Percentiles rank a stretch among this genome's conserved stretches.
These are phyloP conservation scores for Contarinia nasturtii DNA, from an alignment of 1,140 invertebrate genomes.

Conservation along the genomic window DNA sequence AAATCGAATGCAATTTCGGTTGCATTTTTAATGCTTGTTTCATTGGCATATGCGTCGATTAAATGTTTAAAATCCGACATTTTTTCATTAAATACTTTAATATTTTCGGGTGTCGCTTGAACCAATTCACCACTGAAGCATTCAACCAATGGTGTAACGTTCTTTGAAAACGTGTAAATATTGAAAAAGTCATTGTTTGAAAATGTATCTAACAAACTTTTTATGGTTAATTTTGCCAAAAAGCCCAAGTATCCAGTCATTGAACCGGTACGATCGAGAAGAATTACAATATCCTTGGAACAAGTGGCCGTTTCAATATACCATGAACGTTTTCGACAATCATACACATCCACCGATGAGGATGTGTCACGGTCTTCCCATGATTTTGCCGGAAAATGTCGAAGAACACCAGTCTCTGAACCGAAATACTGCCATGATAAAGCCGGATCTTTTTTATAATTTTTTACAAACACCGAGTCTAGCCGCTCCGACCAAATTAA, in stretches of 20 bases:
- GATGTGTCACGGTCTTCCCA: conserved; percentile 30
- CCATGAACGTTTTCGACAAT: conserved; percentile 74
- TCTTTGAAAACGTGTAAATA: conserved; percentile 58
- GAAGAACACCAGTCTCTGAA: conserved; percentile 73
- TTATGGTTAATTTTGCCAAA: conserved; percentile 49
- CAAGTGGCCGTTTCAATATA: conserved; percentile 95
- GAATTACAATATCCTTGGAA: conserved; percentile 91
- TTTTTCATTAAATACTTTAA: conserved; percentile 50
- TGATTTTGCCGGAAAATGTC: conserved; percentile 51
- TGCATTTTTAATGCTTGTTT: conserved; percentile 40
- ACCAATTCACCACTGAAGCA: conserved; percentile 73
- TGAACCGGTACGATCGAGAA: conserved; percentile 91
- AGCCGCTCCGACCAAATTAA: conserved; percentile 75
- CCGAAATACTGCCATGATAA: conserved; percentile 94
- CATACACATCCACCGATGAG: conserved; percentile 46
- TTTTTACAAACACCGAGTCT: conserved; percentile 67
- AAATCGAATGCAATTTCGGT: conserved; percentile 72
- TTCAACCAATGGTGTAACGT: conserved; percentile 42
- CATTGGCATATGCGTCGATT: conserved; percentile 59
- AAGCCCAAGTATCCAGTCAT: conserved; percentile 74
- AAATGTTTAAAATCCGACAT: conserved; percentile 42
- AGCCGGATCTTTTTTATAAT: conserved; percentile 70
- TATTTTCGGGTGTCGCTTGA: conserved; percentile 83
- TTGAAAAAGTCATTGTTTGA: conserved; percentile 97
- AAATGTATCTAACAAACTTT: conserved; percentile 80